Evolutionary conservation across 1,140 invertebrate species (phyloP).

Genomic region (Trichonephila clavata): DNA sequence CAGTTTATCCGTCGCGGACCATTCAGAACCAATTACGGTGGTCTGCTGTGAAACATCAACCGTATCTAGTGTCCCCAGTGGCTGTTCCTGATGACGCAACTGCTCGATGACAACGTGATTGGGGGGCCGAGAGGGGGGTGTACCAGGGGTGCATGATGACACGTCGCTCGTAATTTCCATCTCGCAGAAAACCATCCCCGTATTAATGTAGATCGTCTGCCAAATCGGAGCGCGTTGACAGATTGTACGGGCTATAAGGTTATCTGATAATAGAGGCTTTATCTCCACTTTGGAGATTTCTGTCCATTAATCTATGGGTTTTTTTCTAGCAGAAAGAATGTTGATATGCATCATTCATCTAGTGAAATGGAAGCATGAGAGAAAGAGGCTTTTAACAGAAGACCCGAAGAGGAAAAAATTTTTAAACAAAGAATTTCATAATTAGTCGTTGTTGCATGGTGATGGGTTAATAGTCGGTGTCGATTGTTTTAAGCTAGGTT

Average conservation of each 20-base stretch:
- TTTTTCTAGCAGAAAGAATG: slow-evolving; percentile 17
- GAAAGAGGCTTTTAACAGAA: not conserved
- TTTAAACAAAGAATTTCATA: not conserved
- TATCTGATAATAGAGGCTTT: slow-evolving; percentile 73
- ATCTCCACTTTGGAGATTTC: slow-evolving; percentile 52
- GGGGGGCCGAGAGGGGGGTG: not conserved
- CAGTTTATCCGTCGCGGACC: slow-evolving; percentile 33
- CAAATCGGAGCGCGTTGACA: slow-evolving; percentile 44
- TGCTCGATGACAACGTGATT: slow-evolving; percentile 42
- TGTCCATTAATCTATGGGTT: slow-evolving; percentile 62
- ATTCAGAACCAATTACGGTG: slow-evolving; percentile 65
- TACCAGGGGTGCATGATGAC: slow-evolving; percentile 43
- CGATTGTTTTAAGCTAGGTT: no score
- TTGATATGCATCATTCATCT: slow-evolving; percentile 32
- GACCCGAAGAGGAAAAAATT: not conserved
- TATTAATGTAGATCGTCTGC: slow-evolving; percentile 36
- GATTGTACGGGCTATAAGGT: slow-evolving; percentile 49
- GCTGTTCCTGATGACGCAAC: slow-evolving; percentile 41
- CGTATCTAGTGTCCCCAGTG: slow-evolving; percentile 62
- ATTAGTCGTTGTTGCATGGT: no score
- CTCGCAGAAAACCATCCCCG: slow-evolving; percentile 23
- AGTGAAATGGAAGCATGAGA: not conserved
- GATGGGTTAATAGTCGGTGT: no score
- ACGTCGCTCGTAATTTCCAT: slow-evolving; percentile 57
- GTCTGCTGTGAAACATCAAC: slow-evolving; percentile 64